Percentiles rank a stretch among this genome's conserved stretches.
phyloP scores from a whole-genome alignment of 2,888 invertebrate species.

The Drosophila fungiperda region DNA sequence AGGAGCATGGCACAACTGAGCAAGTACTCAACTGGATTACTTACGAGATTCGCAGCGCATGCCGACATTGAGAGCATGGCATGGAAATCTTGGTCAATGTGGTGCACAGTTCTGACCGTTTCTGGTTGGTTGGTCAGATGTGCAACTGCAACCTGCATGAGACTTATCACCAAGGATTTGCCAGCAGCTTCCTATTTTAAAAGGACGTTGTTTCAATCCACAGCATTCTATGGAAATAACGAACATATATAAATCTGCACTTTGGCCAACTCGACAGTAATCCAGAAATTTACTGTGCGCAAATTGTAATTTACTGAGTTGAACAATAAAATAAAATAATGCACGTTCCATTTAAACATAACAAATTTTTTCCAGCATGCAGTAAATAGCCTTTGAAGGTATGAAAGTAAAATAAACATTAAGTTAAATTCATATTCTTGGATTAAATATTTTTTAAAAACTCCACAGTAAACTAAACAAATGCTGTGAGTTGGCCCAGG shows the following conservation, averaged over 20 bases:
- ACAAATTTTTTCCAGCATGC: neutral
- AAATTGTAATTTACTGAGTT: conserved; percentile 2
- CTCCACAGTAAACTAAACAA: too few relatives aligned
- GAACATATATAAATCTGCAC: neutral
- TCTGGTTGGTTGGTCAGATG: neutral
- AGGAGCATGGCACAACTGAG: neutral
- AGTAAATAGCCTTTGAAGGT: neutral
- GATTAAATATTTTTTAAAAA: neutral
- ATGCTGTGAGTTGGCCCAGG: neutral
- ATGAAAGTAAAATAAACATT: neutral
- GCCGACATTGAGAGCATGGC: neutral
- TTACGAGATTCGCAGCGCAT: neutral
- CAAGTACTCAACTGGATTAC: neutral
- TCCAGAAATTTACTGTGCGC: neutral
- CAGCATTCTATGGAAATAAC: neutral
- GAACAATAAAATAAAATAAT: neutral
- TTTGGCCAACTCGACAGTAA: neutral
- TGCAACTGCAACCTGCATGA: neutral
- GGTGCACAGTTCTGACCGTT: neutral
- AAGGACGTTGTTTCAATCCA: neutral
- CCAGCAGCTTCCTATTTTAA: too few relatives aligned
- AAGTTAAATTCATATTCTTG: neutral
- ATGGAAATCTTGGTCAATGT: neutral
- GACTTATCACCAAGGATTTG: neutral
- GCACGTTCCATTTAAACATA: neutral